A percentile compares a stretch with the other conserved stretches of the same genome.
phyloP scores from a whole-genome alignment of 1,140 invertebrate genomes.

The Diuraphis noxia region DNA sequence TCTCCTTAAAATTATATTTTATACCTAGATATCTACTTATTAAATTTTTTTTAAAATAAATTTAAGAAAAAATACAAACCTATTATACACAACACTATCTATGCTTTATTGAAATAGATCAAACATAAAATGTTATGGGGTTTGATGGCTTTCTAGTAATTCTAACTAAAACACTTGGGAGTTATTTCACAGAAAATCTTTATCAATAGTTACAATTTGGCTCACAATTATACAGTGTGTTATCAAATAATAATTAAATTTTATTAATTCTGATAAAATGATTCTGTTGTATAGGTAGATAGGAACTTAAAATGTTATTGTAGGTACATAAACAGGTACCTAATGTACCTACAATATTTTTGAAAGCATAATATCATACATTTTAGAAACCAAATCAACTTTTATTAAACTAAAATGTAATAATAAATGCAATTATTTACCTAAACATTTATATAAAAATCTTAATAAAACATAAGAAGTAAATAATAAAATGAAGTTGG shows the following conservation, averaged over 20 bases:
- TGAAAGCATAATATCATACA: background rate
- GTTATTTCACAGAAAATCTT: background rate
- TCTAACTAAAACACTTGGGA: background rate
- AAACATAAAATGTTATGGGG: background rate
- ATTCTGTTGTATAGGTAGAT: no score
- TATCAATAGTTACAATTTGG: background rate
- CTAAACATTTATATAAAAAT: background rate
- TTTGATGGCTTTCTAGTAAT: background rate
- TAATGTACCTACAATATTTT: background rate
- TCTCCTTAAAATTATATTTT: background rate
- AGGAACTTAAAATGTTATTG: conserved; percentile 3
- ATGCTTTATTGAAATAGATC: background rate
- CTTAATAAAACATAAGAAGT: background rate
- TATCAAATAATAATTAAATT: background rate
- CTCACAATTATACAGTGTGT: background rate
- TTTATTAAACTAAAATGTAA: no score
- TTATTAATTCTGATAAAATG: background rate
- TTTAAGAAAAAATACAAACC: no score
- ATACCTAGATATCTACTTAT: background rate
- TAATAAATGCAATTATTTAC: background rate
- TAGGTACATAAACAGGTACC: background rate
- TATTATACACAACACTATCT: background rate
- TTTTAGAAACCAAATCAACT: conserved; percentile 10
- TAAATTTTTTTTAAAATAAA: no score
- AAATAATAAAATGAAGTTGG: background rate